These are phyloP conservation scores for Parauchenoglanis ngamensis DNA, from an alignment of 2,797 vertebrate genomes.

Conservation along the genomic window DNA sequence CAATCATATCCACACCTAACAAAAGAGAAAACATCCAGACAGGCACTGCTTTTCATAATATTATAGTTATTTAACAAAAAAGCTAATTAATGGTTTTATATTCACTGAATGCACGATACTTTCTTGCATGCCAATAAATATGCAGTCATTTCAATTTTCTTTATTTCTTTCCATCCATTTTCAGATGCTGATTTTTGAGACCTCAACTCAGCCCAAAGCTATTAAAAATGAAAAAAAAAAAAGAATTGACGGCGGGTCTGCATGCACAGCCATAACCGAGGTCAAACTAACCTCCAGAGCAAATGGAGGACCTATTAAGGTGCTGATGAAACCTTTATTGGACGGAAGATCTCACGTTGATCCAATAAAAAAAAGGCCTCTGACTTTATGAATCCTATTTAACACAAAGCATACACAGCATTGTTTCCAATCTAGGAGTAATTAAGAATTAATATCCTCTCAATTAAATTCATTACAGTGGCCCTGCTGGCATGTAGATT, in stretches of 20 bases:
- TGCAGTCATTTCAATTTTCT: background rate
- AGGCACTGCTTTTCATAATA: background rate
- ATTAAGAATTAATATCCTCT: constrained; percentile 46
- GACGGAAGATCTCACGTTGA: constrained; percentile 18
- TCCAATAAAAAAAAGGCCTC: constrained; percentile 30
- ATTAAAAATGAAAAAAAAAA: background rate
- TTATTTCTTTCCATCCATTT: background rate
- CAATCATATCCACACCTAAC: constrained; percentile 1
- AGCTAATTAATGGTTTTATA: background rate
- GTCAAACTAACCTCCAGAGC: constrained; percentile 41
- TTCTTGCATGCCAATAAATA: background rate
- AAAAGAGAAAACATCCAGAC: background rate
- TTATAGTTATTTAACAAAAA: background rate
- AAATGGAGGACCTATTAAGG: constrained; percentile 30
- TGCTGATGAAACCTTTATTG: constrained; percentile 41
- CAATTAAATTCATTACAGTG: constrained; percentile 40
- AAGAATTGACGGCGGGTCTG: background rate
- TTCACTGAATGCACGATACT: background rate
- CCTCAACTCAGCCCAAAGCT: background rate
- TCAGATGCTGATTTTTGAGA: constrained; percentile 1
- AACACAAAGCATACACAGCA: constrained; percentile 26
- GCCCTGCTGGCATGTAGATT: constrained; percentile 18
- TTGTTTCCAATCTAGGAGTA: constrained; percentile 29
- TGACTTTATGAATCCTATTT: constrained; percentile 35
- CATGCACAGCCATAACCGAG: constrained; percentile 13